Percentiles rank a stretch among this genome's conserved stretches.
Evolutionary conservation across 2,797 vertebrate species (phyloP).

Genomic region (Atherinosoma microstoma): DNA sequence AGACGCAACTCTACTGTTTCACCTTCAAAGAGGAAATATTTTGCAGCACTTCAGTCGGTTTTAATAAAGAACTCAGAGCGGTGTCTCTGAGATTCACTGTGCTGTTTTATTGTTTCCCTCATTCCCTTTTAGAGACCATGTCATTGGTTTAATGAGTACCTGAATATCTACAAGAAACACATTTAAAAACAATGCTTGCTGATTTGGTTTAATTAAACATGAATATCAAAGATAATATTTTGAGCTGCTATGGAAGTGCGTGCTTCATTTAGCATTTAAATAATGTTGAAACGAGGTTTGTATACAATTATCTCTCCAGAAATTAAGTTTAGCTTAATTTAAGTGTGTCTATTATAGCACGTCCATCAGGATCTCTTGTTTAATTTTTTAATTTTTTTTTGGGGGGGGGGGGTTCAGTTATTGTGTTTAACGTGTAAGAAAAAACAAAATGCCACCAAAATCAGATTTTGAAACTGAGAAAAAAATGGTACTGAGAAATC

Average conservation of each 20-base stretch:
- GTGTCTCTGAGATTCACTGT: neutral
- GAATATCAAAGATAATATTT: neutral
- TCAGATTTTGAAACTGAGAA: no score
- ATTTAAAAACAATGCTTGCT: neutral
- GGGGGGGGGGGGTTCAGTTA: no score
- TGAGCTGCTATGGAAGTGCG: neutral
- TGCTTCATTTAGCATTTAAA: no score
- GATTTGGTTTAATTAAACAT: neutral
- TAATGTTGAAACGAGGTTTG: no score
- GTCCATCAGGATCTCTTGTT: no score
- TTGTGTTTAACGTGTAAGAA: no score
- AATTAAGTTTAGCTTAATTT: no score
- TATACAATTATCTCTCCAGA: no score
- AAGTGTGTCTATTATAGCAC: no score
- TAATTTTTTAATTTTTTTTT: no score
- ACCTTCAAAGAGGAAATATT: slow-evolving; percentile 6
- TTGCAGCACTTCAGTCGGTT: neutral
- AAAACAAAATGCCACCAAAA: no score
- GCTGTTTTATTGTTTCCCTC: neutral
- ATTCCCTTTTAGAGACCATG: neutral
- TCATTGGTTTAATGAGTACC: neutral
- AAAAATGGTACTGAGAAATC: neutral
- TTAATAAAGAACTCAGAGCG: neutral
- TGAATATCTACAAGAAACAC: neutral
- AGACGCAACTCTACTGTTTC: neutral